Evolutionary conservation across 1,140 invertebrate genomes (phyloP), one percentile per base, ranked within the genome.

Genomic region (Drosophila navojoa): DNA sequence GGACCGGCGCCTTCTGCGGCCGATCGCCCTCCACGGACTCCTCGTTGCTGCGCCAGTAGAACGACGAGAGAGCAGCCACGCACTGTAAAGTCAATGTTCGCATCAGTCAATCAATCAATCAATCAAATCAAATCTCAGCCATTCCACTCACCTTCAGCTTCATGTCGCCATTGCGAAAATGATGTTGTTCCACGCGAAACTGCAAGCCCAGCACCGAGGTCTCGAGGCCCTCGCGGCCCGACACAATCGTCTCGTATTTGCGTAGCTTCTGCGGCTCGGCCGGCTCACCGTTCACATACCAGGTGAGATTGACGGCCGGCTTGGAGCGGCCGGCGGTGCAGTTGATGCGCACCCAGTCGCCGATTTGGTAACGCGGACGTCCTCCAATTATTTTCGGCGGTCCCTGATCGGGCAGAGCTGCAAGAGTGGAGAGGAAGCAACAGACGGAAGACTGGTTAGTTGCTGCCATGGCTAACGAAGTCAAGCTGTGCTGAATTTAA

Each of bases 31-130:
- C 94, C 54, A 96, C 95, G 84, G 94, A 95, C 85, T 95, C 94
- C 92, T 96, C 95, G 82, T 95, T 95, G 85, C 93, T 95, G 91
- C 95, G 93, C 94, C 94, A 96, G 92, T 96, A 96, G 64, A 96
- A 93, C 15, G 94, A 94, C 42, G 93, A 95, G 80, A 96, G 94
- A 42, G 94, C 94, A 9, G 95, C 95, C 77, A 95, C 93, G 92
- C 96, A 96, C 93, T 96, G 63, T 25, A 79, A 71, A 40, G 25
- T 15, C 50, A n/a, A 67, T 25, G 9, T 2, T 22, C 2, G 29
- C 15, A 55, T 72, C 40, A 57, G 25, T 16, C 10, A 13, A 29
- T 22, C 19, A 22, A 22, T 47, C 19, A 22, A 22, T 22, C 19
- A 22, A 22, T 22, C 19, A 22, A 22, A 22, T 22, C 19, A 5